Evolutionary conservation across 2,113 vertebrate species (phyloP).

Genomic region (Mungos mungo): DNA sequence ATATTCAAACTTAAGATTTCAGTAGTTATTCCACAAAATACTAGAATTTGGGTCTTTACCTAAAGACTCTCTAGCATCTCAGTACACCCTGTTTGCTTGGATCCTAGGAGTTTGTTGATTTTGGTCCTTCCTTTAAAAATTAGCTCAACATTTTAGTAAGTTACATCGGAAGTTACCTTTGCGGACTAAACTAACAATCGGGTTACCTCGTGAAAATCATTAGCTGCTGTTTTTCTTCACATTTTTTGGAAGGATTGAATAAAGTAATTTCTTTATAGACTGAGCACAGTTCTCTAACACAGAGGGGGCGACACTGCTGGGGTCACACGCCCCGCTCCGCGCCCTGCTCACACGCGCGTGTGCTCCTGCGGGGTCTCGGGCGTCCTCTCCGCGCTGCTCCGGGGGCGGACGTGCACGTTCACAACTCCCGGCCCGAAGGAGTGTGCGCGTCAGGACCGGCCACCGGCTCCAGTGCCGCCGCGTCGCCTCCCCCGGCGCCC

Average conservation of each 20-base stretch:
- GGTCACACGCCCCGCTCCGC: not conserved
- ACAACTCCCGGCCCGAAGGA: not conserved
- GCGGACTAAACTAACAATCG: not conserved
- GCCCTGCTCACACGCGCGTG: no score
- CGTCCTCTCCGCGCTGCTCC: not conserved
- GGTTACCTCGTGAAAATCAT: fast-evolving
- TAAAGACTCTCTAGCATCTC: not conserved
- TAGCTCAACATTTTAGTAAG: not conserved
- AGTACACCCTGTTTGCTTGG: not conserved
- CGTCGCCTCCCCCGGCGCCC: not conserved
- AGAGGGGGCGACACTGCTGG: fast-evolving
- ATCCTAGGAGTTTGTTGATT: not conserved
- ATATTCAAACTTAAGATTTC: not conserved
- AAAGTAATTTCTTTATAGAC: not conserved
- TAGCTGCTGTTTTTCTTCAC: not conserved
- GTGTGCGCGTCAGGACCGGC: not conserved
- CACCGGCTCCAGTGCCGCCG: no score
- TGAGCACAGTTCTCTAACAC: not conserved
- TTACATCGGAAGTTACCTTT: not conserved
- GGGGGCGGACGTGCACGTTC: not conserved
- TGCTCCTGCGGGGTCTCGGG: not conserved
- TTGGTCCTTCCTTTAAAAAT: not conserved
- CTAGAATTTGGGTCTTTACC: not conserved
- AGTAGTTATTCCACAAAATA: not conserved
- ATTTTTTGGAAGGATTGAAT: not conserved